Conservation (phyloP, 2,113 vertebrate species). For the Rana temporaria region DNA sequence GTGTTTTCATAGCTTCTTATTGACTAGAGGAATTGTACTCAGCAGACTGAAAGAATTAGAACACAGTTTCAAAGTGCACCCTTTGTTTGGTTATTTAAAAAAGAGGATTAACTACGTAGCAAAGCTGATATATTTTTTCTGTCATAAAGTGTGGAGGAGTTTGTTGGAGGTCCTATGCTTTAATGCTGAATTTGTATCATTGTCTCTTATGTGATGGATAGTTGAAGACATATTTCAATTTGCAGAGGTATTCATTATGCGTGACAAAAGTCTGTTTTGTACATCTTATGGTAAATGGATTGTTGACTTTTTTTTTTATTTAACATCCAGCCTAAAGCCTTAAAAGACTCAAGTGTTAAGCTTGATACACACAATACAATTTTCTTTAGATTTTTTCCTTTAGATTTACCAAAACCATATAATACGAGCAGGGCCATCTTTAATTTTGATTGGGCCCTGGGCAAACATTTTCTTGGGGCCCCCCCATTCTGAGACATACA, state of each 20-base stretch:
- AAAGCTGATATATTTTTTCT: slow-evolving; percentile 23
- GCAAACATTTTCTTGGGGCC: no score
- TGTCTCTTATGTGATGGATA: slow-evolving; percentile 18
- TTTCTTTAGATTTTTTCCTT: no score
- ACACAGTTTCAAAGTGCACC: slow-evolving; percentile 22
- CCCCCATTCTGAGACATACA: no score
- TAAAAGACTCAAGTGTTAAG: neutral
- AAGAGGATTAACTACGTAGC: slow-evolving; percentile 46
- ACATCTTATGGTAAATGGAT: neutral
- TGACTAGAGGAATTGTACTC: neutral
- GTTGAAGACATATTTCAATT: slow-evolving; percentile 4
- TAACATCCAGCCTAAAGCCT: neutral
- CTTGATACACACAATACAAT: no score
- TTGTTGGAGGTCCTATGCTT: slow-evolving; percentile 13
- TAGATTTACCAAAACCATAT: no score
- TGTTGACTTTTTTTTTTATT: neutral
- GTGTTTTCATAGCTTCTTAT: neutral
- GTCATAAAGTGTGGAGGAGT: neutral
- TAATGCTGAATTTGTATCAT: slow-evolving; percentile 26
- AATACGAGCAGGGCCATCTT: no score
- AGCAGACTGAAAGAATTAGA: neutral
- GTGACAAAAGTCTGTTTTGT: neutral
- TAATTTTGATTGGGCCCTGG: no score
- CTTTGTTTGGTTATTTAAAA: slow-evolving; percentile 45
- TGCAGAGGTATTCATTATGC: neutral